Evolutionary conservation across 2,113 vertebrate species (phyloP).

Genomic region (Sialia sialis): DNA sequence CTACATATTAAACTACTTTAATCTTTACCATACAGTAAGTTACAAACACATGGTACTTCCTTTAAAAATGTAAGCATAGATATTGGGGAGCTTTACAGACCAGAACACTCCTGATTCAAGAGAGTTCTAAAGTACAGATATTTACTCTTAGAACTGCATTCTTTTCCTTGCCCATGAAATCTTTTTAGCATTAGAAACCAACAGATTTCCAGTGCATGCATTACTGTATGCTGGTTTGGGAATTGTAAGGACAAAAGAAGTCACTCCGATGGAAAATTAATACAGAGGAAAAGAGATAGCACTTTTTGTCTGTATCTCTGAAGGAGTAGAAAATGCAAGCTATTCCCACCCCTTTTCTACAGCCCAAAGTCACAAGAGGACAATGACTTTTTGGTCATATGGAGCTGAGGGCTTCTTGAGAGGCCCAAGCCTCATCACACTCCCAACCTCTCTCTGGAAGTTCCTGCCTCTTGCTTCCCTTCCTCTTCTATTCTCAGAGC

Average conservation of each 20-base stretch:
- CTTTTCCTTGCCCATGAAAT: background rate
- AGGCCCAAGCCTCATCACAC: background rate
- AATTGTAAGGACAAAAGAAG: background rate
- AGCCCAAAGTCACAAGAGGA: background rate
- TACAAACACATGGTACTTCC: background rate
- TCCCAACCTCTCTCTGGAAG: fast-evolving
- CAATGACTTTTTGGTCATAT: fast-evolving
- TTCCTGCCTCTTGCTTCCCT: background rate
- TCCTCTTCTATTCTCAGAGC: background rate
- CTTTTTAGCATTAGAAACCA: background rate
- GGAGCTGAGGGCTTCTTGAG: background rate
- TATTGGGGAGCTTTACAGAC: background rate
- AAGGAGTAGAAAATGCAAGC: background rate
- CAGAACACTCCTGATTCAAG: background rate
- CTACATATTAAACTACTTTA: background rate
- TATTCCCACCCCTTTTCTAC: background rate
- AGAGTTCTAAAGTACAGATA: background rate
- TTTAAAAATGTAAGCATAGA: background rate
- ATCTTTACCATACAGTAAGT: background rate
- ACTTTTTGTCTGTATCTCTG: background rate
- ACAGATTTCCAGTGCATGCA: background rate
- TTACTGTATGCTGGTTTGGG: background rate
- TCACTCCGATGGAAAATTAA: background rate
- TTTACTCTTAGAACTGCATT: background rate
- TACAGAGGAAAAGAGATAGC: background rate